Percentiles rank a stretch among this genome's conserved stretches.
Evolutionary conservation across 2,797 vertebrate genomes (phyloP).

Genomic region (Aldrovandia affinis): DNA sequence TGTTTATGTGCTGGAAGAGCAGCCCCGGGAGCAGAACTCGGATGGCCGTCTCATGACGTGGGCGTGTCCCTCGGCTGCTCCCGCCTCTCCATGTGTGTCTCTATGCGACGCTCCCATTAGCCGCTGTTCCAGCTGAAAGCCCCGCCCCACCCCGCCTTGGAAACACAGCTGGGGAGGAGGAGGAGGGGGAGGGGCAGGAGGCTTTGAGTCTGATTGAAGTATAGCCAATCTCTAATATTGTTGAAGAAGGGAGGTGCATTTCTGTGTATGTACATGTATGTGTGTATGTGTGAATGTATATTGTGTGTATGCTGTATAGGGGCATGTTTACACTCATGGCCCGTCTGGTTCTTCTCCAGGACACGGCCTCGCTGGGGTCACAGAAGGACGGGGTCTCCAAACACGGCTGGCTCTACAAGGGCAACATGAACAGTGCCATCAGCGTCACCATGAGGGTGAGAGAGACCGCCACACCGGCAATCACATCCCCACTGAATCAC

Average conservation of each 20-base stretch:
- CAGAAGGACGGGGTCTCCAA: conserved; percentile 97
- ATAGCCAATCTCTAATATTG: background rate
- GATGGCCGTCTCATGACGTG: background rate
- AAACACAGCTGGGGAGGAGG: background rate
- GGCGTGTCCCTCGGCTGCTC: background rate
- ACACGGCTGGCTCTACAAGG: conserved; percentile 97
- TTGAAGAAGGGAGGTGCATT: background rate
- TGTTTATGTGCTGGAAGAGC: background rate
- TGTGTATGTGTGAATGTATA: too few species aligned
- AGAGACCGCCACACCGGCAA: background rate
- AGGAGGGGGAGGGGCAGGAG: background rate
- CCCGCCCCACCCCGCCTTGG: background rate
- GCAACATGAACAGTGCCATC: conserved; percentile 98
- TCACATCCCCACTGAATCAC: background rate
- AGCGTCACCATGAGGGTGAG: conserved; percentile 98
- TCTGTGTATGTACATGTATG: conserved; percentile 13
- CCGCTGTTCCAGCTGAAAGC: background rate
- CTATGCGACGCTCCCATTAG: background rate
- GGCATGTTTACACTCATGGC: conserved; percentile 31
- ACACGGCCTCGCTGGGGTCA: conserved; percentile 93
- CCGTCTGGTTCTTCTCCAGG: conserved; percentile 70
- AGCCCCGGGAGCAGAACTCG: background rate
- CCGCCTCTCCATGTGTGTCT: background rate
- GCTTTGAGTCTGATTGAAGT: background rate
- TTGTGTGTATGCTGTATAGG: too few species aligned